Base-by-base conservation (phyloP, 2,797 vertebrate genomes). In the Nannoperca australis region DNA sequence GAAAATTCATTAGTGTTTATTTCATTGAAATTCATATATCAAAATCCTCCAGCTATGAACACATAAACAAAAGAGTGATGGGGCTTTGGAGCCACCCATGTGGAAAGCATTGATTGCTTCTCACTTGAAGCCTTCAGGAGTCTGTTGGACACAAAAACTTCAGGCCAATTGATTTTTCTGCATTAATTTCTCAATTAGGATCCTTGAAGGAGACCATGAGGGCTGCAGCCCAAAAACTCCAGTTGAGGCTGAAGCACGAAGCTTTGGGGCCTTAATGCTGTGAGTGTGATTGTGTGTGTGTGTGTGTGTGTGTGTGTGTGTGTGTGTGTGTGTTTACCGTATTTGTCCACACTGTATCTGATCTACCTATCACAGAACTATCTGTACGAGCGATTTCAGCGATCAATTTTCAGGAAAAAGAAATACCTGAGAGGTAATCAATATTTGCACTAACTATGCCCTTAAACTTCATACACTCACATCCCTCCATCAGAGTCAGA, bases 171-270 rank as follows among this genome's bases (percentile, higher is more conserved):
- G 93, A 95, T 95, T 95, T 95, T 95, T 87, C 91, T 93, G 91
- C 91, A 93, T 94, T 95, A 61, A 93, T 95, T 95, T 95, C 90
- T 94, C 93, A 95, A 95, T 95, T 93, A 95, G 90, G 89, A 81
- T 78, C 84, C 85, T 90, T 54, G 79, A 85, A 87, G 73, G 83
- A 82, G 85, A 90, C 89, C 88, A 89, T 38, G 47, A 90, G 91
- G 88, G 88, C 86, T 79, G 65, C 73, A 85, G 85, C 81, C 73
- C 58, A 82, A 73, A 88, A 85, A 84, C 78, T 80, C 63, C 18
- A 61, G 70, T 81, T 74, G 36, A 71, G 65, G 76, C 72, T 65
- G 27, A 74, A 71, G 47, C n/a, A 45, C 14, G 74, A 86, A 77
- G 88, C 86, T 90, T 82, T 84, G 84, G 85, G 88, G 88, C 73